A percentile compares a stretch with the other conserved stretches of the same genome.
Evolutionary conservation across 64 coral and sea anemone genomes (phyloP).

Genomic region (Montipora capricornis): DNA sequence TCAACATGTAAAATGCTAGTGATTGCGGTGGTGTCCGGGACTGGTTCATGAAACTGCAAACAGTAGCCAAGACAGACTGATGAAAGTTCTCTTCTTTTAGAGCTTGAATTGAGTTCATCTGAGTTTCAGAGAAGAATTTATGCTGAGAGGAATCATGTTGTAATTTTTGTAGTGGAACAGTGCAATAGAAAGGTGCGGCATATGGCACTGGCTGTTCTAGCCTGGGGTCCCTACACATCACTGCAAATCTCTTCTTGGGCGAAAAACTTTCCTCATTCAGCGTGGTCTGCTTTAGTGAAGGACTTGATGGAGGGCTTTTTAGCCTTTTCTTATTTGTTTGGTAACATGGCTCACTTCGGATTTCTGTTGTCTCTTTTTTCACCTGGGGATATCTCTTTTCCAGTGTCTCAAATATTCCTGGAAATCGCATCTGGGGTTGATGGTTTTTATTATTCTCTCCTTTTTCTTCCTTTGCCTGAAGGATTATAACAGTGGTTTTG

Average conservation of each 20-base stretch:
- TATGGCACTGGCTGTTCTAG: background rate
- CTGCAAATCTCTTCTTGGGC: background rate
- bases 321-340: background rate
- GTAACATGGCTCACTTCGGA: background rate
- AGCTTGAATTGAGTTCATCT: slow-evolving; percentile 59
- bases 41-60: slow-evolving; percentile 25
- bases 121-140: slow-evolving; percentile 50
- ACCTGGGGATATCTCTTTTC: background rate
- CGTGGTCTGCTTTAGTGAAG: background rate
- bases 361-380: background rate
- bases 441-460: background rate
- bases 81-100: slow-evolving; percentile 63
- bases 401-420: background rate
- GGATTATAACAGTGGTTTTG: background rate
- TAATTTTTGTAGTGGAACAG: background rate
- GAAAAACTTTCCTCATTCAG: slow-evolving; percentile 3
- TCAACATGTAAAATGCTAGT: slow-evolving; percentile 53
- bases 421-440: background rate
- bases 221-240: background rate
- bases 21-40: slow-evolving; percentile 43
- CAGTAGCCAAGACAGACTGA: slow-evolving; percentile 15
- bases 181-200: background rate
- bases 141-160: background rate
- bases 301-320: background rate
- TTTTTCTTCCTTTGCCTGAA: slow-evolving; percentile 1